Evolutionary conservation across 2,113 vertebrate genomes (phyloP).

Genomic region (Bubo scandiacus): DNA sequence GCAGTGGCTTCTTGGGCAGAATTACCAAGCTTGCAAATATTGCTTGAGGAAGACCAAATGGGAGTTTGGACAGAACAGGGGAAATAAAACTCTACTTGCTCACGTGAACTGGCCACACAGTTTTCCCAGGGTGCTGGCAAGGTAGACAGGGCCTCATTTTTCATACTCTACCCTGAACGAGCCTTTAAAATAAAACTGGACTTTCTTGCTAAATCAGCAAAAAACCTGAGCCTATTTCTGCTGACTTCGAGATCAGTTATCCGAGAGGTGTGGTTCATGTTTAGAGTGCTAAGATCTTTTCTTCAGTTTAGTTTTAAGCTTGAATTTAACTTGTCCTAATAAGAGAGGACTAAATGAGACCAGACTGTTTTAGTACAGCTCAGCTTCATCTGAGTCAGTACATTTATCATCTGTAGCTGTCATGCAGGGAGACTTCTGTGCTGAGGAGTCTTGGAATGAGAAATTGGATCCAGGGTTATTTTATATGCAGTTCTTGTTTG

Average conservation of each 20-base stretch:
- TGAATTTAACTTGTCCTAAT: neutral
- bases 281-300: neutral
- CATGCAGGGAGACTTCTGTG: neutral
- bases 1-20: neutral
- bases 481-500: neutral
- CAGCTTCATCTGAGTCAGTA: neutral
- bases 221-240: neutral
- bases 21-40: neutral
- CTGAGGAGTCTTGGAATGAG: neutral
- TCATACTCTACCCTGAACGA: neutral
- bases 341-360: neutral
- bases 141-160: neutral
- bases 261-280: accelerated
- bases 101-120: neutral
- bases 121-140: neutral
- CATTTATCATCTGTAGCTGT: neutral
- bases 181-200: neutral
- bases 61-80: neutral
- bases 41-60: neutral
- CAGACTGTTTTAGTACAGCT: neutral
- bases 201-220: neutral
- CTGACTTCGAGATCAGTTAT: neutral
- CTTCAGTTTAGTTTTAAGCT: neutral
- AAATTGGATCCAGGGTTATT: neutral
- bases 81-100: neutral